Percentiles rank a stretch among this genome's conserved stretches.
Conservation (phyloP, 30 jellyfish, hydroid and myxozoan species). For the Turritopsis dohrnii region DNA sequence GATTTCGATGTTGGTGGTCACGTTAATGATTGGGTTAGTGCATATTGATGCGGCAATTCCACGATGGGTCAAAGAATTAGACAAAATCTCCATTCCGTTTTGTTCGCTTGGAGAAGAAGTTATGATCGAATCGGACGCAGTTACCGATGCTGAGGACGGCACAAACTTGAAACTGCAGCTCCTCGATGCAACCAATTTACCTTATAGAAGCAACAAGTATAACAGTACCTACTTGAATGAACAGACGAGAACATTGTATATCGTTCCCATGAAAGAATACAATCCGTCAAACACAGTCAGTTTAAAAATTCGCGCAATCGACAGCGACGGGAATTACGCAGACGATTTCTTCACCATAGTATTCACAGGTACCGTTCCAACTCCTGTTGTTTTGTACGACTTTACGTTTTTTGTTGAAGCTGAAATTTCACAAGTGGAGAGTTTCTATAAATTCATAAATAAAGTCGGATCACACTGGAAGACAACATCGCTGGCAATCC, state of each 20-base stretch:
- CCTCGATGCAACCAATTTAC: slow-evolving; percentile 9
- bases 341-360: slow-evolving; percentile 20
- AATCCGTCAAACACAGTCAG: not conserved
- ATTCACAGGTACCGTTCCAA: not conserved
- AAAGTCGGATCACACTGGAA: not conserved
- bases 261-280: slow-evolving; percentile 17
- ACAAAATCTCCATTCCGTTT: not conserved
- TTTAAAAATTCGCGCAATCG: not conserved
- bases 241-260: not conserved
- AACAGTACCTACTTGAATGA: slow-evolving; percentile 9
- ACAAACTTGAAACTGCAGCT: not conserved
- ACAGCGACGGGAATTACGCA: slow-evolving; percentile 1
- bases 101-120: not conserved
- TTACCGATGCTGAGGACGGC: slow-evolving; percentile 15
- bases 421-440: not conserved
- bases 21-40: too few relatives aligned
- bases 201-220: not conserved
- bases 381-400: not conserved
- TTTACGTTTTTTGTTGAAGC: not conserved
- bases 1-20: not conserved
- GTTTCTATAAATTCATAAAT: not conserved
- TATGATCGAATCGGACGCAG: not conserved
- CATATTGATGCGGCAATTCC: not conserved
- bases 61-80: not conserved
- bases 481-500: not conserved